phyloP scores from a whole-genome alignment of 2,888 invertebrate genomes.

The Phortica magna region DNA sequence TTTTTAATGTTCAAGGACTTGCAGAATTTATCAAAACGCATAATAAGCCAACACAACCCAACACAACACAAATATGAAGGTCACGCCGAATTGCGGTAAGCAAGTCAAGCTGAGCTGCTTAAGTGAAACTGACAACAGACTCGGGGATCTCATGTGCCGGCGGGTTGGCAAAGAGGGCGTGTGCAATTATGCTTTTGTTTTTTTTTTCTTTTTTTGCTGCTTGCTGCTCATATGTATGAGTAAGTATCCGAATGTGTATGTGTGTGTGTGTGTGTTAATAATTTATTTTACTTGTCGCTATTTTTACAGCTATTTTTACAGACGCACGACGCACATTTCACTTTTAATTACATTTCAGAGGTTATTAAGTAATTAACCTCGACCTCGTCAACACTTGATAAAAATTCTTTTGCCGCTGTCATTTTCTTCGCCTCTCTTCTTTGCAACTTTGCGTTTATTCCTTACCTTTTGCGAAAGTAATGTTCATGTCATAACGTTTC shows the following conservation, averaged over 20 bases:
- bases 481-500: not conserved
- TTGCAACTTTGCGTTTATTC: not conserved
- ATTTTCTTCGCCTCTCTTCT: not conserved
- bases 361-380: slow-evolving; percentile 62
- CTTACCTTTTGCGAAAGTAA: not conserved
- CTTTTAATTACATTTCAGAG: slow-evolving; percentile 57
- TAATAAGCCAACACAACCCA: slow-evolving; percentile 17
- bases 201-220: not conserved
- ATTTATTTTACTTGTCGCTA: slow-evolving; percentile 14
- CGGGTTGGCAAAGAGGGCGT: not conserved
- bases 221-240: not conserved
- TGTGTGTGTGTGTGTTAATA: slow-evolving; percentile 12
- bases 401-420: slow-evolving; percentile 39
- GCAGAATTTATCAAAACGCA: slow-evolving; percentile 20
- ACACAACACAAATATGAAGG: not conserved
- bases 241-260: not conserved
- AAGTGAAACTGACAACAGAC: not conserved
- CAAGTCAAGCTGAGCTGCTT: not conserved
- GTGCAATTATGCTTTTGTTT: not conserved
- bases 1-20: slow-evolving; percentile 15
- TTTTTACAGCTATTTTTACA: not conserved
- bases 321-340: slow-evolving; percentile 30
- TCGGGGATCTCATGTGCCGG: not conserved
- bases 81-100: not conserved
- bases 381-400: slow-evolving; percentile 40